Conservation (phyloP, 1,140 invertebrate genomes). For the Phenacoccus solenopsis region DNA sequence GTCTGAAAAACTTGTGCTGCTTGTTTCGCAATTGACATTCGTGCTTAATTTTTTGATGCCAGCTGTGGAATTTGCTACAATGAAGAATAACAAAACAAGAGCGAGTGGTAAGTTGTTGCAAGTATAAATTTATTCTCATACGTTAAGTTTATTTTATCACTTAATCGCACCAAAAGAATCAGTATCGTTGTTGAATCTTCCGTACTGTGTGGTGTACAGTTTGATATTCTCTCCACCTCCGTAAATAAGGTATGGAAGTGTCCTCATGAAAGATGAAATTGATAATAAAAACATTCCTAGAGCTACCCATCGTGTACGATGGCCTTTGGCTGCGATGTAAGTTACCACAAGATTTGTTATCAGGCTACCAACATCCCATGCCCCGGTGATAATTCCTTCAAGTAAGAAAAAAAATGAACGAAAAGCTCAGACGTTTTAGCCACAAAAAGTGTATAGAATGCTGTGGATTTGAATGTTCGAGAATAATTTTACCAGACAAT, state of each 20-base stretch:
- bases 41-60: background rate
- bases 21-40: background rate
- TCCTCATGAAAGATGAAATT: slow-evolving; percentile 52
- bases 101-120: too few species aligned
- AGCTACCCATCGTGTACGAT: slow-evolving; percentile 57
- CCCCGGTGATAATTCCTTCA: slow-evolving; percentile 54
- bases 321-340: slow-evolving; percentile 52
- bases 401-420: background rate
- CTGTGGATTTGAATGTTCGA: background rate
- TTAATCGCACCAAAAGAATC: too few species aligned
- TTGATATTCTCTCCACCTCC: slow-evolving; percentile 54
- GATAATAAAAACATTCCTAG: slow-evolving; percentile 54
- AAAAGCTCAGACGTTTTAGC: background rate
- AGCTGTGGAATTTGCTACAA: background rate
- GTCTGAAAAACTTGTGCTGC: background rate
- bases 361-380: slow-evolving; percentile 49
- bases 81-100: too few species aligned
- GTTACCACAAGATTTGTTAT: slow-evolving; percentile 45
- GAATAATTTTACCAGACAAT: slow-evolving; percentile 44
- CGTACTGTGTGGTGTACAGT: slow-evolving; percentile 47
- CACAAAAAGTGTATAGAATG: too few species aligned
- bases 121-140: background rate
- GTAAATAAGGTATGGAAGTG: slow-evolving; percentile 58
- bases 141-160: background rate
- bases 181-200: slow-evolving; percentile 26